Percentiles rank a stretch among this genome's conserved stretches.
phyloP scores from a whole-genome alignment of 2,113 vertebrate species.

The Sula dactylatra region DNA sequence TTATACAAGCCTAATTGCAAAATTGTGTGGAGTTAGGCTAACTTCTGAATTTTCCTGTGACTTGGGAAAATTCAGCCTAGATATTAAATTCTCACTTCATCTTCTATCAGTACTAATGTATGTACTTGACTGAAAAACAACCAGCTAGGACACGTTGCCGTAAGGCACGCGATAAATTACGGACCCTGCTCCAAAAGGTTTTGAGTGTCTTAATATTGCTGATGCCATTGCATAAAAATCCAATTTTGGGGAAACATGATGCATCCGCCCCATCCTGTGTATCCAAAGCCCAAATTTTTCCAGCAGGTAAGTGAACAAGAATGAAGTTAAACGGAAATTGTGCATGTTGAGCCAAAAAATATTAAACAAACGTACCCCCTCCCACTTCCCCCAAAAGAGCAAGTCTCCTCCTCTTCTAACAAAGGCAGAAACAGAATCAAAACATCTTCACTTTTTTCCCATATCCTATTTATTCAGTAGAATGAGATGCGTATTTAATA shows the following conservation, averaged over 20 bases:
- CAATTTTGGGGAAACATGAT: background rate
- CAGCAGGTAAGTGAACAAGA: background rate
- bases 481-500: background rate
- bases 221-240: background rate
- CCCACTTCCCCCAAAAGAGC: background rate
- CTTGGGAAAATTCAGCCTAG: background rate
- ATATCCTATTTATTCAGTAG: background rate
- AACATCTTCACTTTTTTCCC: background rate
- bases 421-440: background rate
- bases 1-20: background rate
- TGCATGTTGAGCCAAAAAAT: background rate
- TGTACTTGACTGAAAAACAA: background rate
- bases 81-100: background rate
- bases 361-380: background rate
- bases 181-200: background rate
- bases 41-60: background rate
- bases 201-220: background rate
- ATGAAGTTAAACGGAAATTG: background rate
- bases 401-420: background rate
- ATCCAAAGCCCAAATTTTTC: background rate
- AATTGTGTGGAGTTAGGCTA: background rate
- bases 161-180: background rate
- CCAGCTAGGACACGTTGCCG: rapidly evolving
- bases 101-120: background rate
- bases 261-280: background rate